A percentile compares a stretch with the other conserved stretches of the same genome.
These are phyloP conservation scores for Leptobrachium leishanense DNA, from an alignment of 2,113 vertebrate species.

Conservation along the genomic window DNA sequence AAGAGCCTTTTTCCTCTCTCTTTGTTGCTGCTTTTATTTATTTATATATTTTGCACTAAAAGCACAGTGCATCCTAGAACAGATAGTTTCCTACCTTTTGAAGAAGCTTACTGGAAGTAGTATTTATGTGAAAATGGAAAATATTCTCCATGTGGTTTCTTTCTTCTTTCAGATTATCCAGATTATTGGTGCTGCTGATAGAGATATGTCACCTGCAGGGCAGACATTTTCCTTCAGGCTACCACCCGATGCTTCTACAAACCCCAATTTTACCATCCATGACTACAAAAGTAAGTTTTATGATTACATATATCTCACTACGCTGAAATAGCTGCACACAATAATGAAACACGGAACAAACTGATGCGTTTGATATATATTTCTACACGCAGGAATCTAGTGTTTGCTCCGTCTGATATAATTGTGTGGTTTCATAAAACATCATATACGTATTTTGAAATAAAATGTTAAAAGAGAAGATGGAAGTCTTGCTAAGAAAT, in stretches of 20 bases:
- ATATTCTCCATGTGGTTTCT: conserved; percentile 33
- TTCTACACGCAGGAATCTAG: not conserved
- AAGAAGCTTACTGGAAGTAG: conserved; percentile 1
- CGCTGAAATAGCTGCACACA: conserved; percentile 25
- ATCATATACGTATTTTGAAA: no score
- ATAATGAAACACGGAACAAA: conserved; percentile 4
- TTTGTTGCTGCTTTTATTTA: not conserved
- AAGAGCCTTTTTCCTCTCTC: not conserved
- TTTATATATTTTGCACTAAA: conserved; percentile 3
- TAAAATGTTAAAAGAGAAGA: no score
- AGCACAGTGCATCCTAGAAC: conserved; percentile 10
- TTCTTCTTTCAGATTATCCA: conserved; percentile 86
- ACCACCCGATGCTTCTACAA: conserved; percentile 78
- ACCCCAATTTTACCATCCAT: conserved; percentile 91
- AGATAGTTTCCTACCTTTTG: conserved; percentile 3
- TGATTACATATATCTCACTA: conserved; percentile 25
- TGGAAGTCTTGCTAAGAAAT: no score
- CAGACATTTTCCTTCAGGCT: conserved; percentile 90
- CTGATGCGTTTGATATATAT: conserved; percentile 5
- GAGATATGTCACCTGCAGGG: conserved; percentile 83
- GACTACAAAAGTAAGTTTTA: conserved; percentile 91
- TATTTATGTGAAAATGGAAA: conserved; percentile 29
- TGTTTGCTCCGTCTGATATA: no score
- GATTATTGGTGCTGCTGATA: conserved; percentile 82
- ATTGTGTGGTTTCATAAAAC: no score